Conservation (phyloP, 2,797 vertebrate genomes). For the Peromyscus eremicus region DNA sequence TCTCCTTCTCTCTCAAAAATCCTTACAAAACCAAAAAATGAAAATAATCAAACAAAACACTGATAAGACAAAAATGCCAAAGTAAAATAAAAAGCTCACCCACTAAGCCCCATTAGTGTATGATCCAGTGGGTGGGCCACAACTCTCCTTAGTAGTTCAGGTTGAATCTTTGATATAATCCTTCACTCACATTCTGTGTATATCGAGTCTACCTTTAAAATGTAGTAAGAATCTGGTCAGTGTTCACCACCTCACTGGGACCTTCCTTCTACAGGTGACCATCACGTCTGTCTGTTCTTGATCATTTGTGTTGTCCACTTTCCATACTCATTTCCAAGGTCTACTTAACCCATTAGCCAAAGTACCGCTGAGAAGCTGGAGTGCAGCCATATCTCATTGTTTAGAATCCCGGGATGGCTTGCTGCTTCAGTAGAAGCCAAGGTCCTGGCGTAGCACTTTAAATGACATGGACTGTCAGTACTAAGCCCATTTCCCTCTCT, state of each 20-base stretch:
- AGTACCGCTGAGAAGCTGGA: neutral
- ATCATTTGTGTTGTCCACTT: neutral
- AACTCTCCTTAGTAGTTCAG: neutral
- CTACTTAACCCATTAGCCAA: neutral
- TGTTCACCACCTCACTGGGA: neutral
- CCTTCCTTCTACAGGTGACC: neutral
- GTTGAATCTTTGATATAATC: neutral
- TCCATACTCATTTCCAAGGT: neutral
- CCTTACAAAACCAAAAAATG: neutral
- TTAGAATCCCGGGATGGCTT: constrained; percentile 4
- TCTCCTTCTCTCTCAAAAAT: neutral
- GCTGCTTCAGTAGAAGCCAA: neutral
- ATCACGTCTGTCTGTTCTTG: neutral
- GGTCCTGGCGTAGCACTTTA: neutral
- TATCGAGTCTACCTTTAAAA: neutral
- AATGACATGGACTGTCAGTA: neutral
- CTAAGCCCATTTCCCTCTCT: neutral
- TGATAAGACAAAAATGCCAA: neutral
- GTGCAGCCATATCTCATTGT: neutral
- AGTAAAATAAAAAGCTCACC: neutral
- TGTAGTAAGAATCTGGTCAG: neutral
- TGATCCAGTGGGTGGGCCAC: neutral
- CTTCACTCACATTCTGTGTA: neutral
- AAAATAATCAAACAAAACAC: neutral
- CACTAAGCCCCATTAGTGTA: neutral